A percentile compares a stretch with the other conserved stretches of the same genome.
These are phyloP conservation scores for Mythimna impura DNA, from an alignment of 2,888 invertebrate genomes.

Conservation along the genomic window DNA sequence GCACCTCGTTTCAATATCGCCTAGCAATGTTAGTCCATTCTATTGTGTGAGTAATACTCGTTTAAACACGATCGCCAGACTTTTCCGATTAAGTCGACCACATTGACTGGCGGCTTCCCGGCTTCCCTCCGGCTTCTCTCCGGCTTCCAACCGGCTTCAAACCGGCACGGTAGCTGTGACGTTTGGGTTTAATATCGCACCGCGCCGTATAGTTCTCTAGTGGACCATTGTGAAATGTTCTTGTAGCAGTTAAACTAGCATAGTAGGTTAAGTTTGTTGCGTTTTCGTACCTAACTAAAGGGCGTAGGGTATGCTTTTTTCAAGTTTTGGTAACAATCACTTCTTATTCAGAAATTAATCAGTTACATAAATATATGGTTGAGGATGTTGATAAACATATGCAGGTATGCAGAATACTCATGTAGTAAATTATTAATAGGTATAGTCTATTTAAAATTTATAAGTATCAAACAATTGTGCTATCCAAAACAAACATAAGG, in stretches of 20 bases:
- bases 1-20: constrained; percentile 37
- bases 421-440: neutral
- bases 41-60: constrained; percentile 23
- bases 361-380: too few relatives aligned
- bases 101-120: constrained; percentile 32
- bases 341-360: too few relatives aligned
- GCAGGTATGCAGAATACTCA: too few relatives aligned
- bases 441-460: neutral
- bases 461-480: neutral
- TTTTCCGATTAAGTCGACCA: constrained; percentile 56
- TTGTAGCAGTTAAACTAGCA: neutral
- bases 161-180: neutral
- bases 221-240: constrained; percentile 46
- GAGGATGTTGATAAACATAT: too few relatives aligned
- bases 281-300: neutral
- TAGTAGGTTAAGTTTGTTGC: constrained; percentile 31
- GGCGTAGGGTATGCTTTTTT: too few relatives aligned
- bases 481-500: neutral
- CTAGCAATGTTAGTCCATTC: constrained; percentile 5
- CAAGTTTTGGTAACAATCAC: too few relatives aligned
- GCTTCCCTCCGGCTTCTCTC: constrained; percentile 9
- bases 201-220: constrained; percentile 30
- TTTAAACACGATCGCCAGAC: constrained; percentile 18
- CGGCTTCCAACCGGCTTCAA: constrained; percentile 3
- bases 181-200: constrained; percentile 56